Percentiles rank a stretch among this genome's conserved stretches.
phyloP scores from a whole-genome alignment of 1,140 invertebrate species.

The Anastrepha obliqua region DNA sequence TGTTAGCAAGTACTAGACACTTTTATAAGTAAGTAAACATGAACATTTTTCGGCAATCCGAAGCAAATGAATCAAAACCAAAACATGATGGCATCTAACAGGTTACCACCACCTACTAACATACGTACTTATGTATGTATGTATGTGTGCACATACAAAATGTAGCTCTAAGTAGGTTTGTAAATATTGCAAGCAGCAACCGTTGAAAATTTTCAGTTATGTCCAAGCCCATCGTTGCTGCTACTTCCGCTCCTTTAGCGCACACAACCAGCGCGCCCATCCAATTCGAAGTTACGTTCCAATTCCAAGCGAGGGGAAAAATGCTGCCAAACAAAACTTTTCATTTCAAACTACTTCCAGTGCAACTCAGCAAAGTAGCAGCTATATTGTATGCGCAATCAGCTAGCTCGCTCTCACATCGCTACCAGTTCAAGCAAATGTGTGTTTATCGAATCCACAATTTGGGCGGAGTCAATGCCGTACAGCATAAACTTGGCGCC shows the following conservation, averaged over 20 bases:
- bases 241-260: background rate
- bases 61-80: conserved; percentile 37
- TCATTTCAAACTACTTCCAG: background rate
- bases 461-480: background rate
- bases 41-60: conserved; percentile 33
- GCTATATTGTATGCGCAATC: background rate
- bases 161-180: background rate
- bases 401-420: background rate
- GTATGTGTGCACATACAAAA: background rate
- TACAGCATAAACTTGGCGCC: background rate
- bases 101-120: background rate
- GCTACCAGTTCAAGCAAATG: background rate
- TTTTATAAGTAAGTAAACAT: conserved; percentile 43
- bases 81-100: conserved; percentile 23
- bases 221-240: background rate
- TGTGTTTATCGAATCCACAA: background rate
- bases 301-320: conserved; percentile 5
- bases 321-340: background rate
- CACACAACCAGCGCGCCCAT: background rate
- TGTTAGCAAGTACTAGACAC: conserved; percentile 38
- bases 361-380: background rate
- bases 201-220: background rate
- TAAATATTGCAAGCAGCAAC: background rate
- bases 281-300: background rate
- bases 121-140: too few species aligned